A percentile compares a stretch with the other conserved stretches of the same genome.
phyloP scores from a whole-genome alignment of 2,113 vertebrate species.

The Motacilla tschutschensis region DNA sequence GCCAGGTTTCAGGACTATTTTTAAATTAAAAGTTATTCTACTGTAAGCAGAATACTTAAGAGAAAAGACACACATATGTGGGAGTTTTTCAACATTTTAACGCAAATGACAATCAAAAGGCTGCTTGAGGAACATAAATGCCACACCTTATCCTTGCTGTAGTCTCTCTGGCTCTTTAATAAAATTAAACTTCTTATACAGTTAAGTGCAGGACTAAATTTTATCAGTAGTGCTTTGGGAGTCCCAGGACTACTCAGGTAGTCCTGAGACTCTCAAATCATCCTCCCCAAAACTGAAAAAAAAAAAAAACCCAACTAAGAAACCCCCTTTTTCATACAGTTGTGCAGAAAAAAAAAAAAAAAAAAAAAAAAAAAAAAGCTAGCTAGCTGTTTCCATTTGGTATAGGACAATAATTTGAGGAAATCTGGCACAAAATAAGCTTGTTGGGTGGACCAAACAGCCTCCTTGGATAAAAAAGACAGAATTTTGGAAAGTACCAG shows the following conservation, averaged over 20 bases:
- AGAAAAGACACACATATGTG: neutral
- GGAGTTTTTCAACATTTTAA: constrained; percentile 5
- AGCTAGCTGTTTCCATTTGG: neutral
- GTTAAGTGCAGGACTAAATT: neutral
- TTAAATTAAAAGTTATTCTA: constrained; percentile 35
- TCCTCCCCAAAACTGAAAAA: neutral
- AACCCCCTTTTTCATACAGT: neutral
- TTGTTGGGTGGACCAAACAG: neutral
- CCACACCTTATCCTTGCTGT: neutral
- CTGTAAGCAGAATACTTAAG: constrained; percentile 11
- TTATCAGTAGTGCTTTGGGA: neutral
- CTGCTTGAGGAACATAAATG: neutral
- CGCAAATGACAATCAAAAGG: constrained; percentile 15
- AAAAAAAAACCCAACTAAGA: accelerated
- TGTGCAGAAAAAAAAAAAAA: neutral
- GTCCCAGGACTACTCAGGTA: neutral
- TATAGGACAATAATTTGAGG: neutral
- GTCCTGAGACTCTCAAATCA: neutral
- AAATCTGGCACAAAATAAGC: neutral
- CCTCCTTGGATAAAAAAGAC: neutral
- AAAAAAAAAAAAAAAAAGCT: neutral
- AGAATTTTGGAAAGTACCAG: neutral
- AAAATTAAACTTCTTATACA: neutral
- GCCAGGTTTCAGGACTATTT: constrained; percentile 37
- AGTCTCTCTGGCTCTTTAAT: neutral